These are phyloP conservation scores for Caenorhabditis plicata DNA, from an alignment of 2,888 invertebrate genomes.

Conservation along the genomic window DNA sequence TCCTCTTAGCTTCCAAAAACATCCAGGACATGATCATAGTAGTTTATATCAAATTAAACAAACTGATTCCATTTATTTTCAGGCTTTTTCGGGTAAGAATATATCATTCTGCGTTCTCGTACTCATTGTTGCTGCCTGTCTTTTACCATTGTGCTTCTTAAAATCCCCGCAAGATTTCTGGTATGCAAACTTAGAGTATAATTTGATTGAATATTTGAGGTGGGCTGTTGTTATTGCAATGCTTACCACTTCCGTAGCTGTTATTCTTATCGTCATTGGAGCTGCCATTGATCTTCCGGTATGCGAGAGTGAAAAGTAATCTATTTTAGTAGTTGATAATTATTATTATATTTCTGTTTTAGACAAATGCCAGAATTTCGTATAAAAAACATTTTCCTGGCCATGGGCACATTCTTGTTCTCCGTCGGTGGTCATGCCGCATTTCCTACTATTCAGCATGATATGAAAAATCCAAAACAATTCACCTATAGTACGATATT, in stretches of 20 bases:
- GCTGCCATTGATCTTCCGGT: slow-evolving; percentile 47
- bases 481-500: slow-evolving; percentile 56
- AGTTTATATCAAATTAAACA: not conserved
- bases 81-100: slow-evolving; percentile 40
- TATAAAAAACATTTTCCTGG: slow-evolving; percentile 56
- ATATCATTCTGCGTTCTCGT: slow-evolving; percentile 57
- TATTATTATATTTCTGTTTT: not conserved
- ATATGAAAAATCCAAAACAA: slow-evolving; percentile 59
- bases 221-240: slow-evolving; percentile 62
- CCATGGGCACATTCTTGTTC: slow-evolving; percentile 62
- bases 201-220: slow-evolving; percentile 32
- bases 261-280: slow-evolving; percentile 57
- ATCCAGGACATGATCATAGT: slow-evolving; percentile 60
- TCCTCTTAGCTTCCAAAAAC: slow-evolving; percentile 59
- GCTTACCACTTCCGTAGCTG: slow-evolving; percentile 61
- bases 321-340: not conserved
- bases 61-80: slow-evolving; percentile 4
- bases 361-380: slow-evolving; percentile 44
- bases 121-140: slow-evolving; percentile 52
- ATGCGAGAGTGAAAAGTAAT: slow-evolving; percentile 32
- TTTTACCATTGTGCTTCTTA: slow-evolving; percentile 59
- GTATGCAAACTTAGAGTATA: slow-evolving; percentile 21
- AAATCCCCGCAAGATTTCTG: slow-evolving; percentile 64
- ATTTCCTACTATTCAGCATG: slow-evolving; percentile 62
- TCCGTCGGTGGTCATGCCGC: slow-evolving; percentile 60